These are phyloP conservation scores for Papilio polyxenes DNA, from an alignment of 1,140 invertebrate species.

Conservation along the genomic window DNA sequence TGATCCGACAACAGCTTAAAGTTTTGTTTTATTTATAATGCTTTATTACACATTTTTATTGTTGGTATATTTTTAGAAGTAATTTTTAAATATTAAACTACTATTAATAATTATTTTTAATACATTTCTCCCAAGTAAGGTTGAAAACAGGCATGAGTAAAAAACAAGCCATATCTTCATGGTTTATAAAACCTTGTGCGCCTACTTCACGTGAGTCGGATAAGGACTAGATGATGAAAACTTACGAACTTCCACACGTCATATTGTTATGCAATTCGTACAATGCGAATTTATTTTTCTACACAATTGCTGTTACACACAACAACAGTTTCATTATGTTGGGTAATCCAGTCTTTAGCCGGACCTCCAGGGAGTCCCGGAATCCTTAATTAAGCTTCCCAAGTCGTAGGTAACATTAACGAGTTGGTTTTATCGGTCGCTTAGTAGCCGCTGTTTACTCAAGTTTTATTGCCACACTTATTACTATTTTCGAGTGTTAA, in stretches of 20 bases:
- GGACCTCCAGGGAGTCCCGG: constrained; percentile 32
- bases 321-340: background rate
- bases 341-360: constrained; percentile 13
- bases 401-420: constrained; percentile 15
- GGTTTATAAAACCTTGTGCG: too few relatives aligned
- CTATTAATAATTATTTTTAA: too few relatives aligned
- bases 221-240: too few relatives aligned
- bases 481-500: constrained; percentile 26
- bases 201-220: too few relatives aligned
- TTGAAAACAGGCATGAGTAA: too few relatives aligned
- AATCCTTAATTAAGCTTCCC: constrained; percentile 25
- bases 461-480: constrained; percentile 18
- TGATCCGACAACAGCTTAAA: too few relatives aligned
- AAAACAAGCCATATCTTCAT: too few relatives aligned
- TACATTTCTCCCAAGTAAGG: too few relatives aligned
- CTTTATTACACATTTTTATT: too few relatives aligned
- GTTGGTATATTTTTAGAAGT: too few relatives aligned
- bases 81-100: too few relatives aligned
- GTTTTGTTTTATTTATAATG: too few relatives aligned
- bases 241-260: background rate
- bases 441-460: constrained; percentile 1
- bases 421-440: constrained; percentile 26
- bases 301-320: background rate
- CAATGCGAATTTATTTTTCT: constrained; percentile 45
- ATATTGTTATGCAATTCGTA: background rate